Evolutionary conservation across 37 sponge, comb jelly and placozoan species (phyloP).

Genomic region (Sycon ciliatum): DNA sequence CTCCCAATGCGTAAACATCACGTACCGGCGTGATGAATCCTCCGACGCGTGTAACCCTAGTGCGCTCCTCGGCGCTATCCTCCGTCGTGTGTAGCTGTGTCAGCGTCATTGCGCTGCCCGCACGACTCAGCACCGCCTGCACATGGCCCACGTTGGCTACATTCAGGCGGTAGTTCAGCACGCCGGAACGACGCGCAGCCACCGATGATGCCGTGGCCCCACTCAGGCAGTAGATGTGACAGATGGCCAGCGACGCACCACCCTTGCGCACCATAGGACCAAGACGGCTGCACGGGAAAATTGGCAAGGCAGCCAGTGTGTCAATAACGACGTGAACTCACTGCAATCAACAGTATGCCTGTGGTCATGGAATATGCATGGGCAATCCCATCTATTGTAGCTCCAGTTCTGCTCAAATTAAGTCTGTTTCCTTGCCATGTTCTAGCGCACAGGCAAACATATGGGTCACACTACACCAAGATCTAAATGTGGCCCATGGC

Average conservation of each 20-base stretch:
- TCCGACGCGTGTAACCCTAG: conserved; percentile 33
- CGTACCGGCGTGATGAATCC: conserved; percentile 70
- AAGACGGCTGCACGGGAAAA: conserved; percentile 52
- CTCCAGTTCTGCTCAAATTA: too few relatives aligned
- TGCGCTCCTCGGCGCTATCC: conserved; percentile 45
- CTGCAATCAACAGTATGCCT: too few relatives aligned
- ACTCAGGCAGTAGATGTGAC: conserved; percentile 40
- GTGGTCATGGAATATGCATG: too few relatives aligned
- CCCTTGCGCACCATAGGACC: conserved; percentile 33
- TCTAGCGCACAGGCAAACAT: too few relatives aligned
- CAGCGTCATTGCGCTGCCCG: conserved; percentile 41
- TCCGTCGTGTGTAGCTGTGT: conserved; percentile 55
- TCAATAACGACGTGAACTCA: too few relatives aligned
- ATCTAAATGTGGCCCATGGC: neutral
- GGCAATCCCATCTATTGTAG: too few relatives aligned
- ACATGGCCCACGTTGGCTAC: conserved; percentile 61
- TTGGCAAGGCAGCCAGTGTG: too few relatives aligned
- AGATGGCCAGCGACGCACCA: conserved; percentile 52
- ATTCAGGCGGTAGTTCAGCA: conserved; percentile 40
- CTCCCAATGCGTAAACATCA: too few relatives aligned
- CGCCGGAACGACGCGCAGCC: neutral
- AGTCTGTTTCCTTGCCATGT: too few relatives aligned
- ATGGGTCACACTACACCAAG: neutral
- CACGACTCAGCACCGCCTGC: conserved; percentile 64
- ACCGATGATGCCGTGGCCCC: neutral